These are phyloP conservation scores for Saccostrea echinata DNA, from an alignment of 1,140 invertebrate genomes.

Conservation along the genomic window DNA sequence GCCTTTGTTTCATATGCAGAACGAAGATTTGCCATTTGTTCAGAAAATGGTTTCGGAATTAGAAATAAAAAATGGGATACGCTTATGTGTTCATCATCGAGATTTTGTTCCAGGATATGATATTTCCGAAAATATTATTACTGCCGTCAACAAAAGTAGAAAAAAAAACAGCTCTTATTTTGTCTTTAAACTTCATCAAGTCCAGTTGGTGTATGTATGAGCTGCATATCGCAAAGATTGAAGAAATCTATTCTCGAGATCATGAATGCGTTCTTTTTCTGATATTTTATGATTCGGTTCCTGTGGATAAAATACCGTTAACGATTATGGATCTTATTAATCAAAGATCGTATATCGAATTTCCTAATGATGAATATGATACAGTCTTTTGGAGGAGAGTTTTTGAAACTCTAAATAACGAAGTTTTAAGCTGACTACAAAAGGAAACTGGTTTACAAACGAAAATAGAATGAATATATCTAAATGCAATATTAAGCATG, in stretches of 20 bases:
- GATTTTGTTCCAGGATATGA: constrained; percentile 69
- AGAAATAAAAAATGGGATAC: constrained; percentile 55
- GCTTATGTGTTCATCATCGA: constrained; percentile 66
- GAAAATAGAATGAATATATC: no score
- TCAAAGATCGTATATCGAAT: constrained; percentile 62
- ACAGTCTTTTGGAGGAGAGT: constrained; percentile 60
- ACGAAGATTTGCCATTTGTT: constrained; percentile 57
- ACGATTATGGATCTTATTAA: constrained; percentile 59
- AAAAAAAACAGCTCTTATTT: constrained; percentile 84
- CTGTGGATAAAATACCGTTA: constrained; percentile 53
- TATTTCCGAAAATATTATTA: constrained; percentile 84
- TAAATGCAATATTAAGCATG: no score
- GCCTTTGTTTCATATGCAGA: constrained; percentile 68
- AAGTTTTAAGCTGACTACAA: no score
- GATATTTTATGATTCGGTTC: constrained; percentile 61
- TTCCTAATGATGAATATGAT: constrained; percentile 53
- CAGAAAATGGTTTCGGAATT: constrained; percentile 56
- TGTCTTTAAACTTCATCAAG: constrained; percentile 84
- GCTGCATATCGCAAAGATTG: constrained; percentile 79
- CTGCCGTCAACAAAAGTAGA: constrained; percentile 83
- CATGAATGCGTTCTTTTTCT: constrained; percentile 60
- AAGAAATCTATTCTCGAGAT: constrained; percentile 59
- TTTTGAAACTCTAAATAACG: not conserved
- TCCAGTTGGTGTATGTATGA: constrained; percentile 87
- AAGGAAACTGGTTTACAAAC: no score